Percentiles rank a stretch among this genome's conserved stretches.
These are phyloP conservation scores for Crossaster papposus DNA, from an alignment of 53 echinoderm and acorn worm genomes.

Conservation along the genomic window DNA sequence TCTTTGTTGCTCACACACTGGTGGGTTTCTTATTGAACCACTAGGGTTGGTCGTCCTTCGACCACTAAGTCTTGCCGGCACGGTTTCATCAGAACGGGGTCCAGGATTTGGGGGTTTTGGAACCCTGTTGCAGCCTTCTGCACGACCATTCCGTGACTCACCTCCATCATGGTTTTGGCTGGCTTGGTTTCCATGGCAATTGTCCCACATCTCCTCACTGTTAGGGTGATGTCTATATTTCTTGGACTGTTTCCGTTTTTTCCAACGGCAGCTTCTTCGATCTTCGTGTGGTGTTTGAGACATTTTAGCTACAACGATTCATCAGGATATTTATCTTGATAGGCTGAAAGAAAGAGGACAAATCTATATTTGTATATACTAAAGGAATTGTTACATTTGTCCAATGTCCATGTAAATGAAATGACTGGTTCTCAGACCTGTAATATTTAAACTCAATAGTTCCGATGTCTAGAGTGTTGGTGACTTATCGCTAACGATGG, in stretches of 20 bases:
- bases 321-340: too few relatives aligned
- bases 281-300: neutral
- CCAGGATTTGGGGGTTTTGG: neutral
- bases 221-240: slow-evolving; percentile 1
- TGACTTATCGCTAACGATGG: too few relatives aligned
- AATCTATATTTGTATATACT: too few relatives aligned
- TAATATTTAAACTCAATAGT: too few relatives aligned
- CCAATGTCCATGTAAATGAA: too few relatives aligned
- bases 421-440: too few relatives aligned
- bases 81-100: neutral
- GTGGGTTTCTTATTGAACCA: neutral
- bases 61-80: neutral
- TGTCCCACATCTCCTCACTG: neutral
- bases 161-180: neutral
- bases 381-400: too few relatives aligned
- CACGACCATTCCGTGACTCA: neutral
- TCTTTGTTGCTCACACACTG: neutral
- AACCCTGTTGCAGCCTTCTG: neutral
- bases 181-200: neutral
- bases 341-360: too few relatives aligned
- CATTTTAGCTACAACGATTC: neutral
- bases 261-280: slow-evolving; percentile 7
- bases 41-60: neutral
- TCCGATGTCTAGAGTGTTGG: too few relatives aligned
- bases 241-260: slow-evolving; percentile 28